Evolutionary conservation across 35 echinoderm and acorn worm genomes (phyloP), one percentile per base, ranked within the genome.

Genomic region (Heliocidaris tuberculata): DNA sequence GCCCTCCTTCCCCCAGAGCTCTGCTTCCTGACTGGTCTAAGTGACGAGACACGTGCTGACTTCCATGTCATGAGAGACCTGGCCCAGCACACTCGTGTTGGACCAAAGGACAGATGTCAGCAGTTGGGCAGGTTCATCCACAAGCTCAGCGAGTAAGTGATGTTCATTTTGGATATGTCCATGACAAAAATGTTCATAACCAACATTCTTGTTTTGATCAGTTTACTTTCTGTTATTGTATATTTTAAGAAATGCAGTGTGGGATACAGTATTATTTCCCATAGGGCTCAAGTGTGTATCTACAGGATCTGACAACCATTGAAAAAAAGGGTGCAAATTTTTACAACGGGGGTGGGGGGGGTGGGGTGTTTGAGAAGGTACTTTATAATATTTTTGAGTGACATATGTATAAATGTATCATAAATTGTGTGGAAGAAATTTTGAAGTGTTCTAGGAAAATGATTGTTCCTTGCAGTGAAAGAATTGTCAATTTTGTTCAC

Each of bases 11-110:
- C 97, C 29, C 98, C 98, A 17, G 98, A 99, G 89, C 94, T 99
- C 10, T 99, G 98, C 50, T 94, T 95, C 31, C 48, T 97, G 94
- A 99, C 98, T 13, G 98, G 98, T 16, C 91, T 99, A 11, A 96
- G 92, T 24, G 98, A 99, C n/a, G 98, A 97, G 7, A 94, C 95
- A 21, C 92, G 98, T 4, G 70, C 60, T 17, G 93, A 99, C 59
- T 99, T 99, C 93, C 56, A 71, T 17, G 94, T 99, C 48, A 99
- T 99, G 98, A 97, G 96, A 48, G 98, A 99, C 94, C 48, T 99
- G 48, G 98, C 94, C 9, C 32, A 49, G 17, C 96, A 97, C 86
- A 99, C 98, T 0, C 86, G 98, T 50, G 94, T 99, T n/a, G 59
- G 31, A 31, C 98, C 98, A 7, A 86, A 89, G 7, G 85, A 95